Conservation (phyloP, 2,888 invertebrate genomes). For the Nasonia oneida region DNA sequence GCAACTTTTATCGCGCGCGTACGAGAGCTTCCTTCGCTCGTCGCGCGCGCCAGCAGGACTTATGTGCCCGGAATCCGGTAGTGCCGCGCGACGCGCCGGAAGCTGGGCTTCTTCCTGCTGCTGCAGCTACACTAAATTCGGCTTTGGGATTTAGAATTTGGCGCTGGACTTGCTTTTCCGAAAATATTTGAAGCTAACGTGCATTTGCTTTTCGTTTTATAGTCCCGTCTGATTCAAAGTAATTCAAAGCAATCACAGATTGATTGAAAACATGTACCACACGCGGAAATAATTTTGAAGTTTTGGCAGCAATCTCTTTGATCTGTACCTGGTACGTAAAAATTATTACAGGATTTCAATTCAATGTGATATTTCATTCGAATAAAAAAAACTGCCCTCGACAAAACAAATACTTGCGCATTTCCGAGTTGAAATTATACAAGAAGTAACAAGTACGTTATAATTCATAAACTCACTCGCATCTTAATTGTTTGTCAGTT, state of each 20-base stretch:
- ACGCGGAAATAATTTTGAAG: background rate
- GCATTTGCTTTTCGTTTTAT: background rate
- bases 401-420: too few species aligned
- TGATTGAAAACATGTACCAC: background rate
- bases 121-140: background rate
- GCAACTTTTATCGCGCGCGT: slow-evolving; percentile 42
- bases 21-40: slow-evolving; percentile 18
- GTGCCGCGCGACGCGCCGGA: background rate
- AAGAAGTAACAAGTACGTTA: background rate
- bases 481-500: background rate
- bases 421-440: too few species aligned
- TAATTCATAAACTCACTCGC: background rate
- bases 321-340: background rate
- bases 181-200: background rate
- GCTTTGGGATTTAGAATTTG: slow-evolving; percentile 22
- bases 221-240: background rate
- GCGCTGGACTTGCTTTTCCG: background rate
- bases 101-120: background rate
- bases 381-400: too few species aligned
- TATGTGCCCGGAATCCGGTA: slow-evolving; percentile 28
- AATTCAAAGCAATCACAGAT: background rate
- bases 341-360: background rate
- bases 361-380: background rate
- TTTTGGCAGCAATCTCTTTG: background rate
- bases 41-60: background rate